These are phyloP conservation scores for Phylloscopus trochiloides DNA, from an alignment of 2,113 vertebrate species.

Conservation along the genomic window DNA sequence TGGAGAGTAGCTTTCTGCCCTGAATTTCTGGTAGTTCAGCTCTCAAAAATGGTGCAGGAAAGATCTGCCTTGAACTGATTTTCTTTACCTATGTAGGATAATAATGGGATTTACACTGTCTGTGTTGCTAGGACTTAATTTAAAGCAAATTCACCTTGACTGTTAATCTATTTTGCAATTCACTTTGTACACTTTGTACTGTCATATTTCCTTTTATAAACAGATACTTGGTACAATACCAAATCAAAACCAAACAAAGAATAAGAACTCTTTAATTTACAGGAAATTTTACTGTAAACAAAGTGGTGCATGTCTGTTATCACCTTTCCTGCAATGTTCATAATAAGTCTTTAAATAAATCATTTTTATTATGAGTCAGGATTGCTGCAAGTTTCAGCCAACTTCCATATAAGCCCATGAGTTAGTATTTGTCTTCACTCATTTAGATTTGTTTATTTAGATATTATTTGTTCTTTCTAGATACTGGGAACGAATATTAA, in stretches of 20 bases:
- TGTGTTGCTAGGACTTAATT: not conserved
- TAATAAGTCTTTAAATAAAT: constrained; percentile 43
- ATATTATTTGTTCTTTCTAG: not conserved
- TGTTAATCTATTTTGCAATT: not conserved
- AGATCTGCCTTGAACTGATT: not conserved
- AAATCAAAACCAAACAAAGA: constrained; percentile 42
- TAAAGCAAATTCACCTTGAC: constrained; percentile 26
- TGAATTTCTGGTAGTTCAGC: not conserved
- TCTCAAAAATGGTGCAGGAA: not conserved
- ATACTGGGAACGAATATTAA: not conserved
- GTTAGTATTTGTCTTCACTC: not conserved
- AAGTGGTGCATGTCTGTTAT: constrained; percentile 16
- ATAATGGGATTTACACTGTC: not conserved
- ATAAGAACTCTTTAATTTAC: constrained; percentile 50
- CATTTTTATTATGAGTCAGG: constrained; percentile 39
- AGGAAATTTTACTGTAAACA: constrained; percentile 33
- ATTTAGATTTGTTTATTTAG: not conserved
- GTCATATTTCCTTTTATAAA: constrained; percentile 41
- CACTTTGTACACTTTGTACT: not conserved
- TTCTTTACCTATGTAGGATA: not conserved
- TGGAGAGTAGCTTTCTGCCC: not conserved
- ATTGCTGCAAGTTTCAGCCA: constrained; percentile 10
- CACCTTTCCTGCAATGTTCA: constrained; percentile 47
- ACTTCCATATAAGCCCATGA: not conserved
- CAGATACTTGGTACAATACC: constrained; percentile 31